Evolutionary conservation across 2,797 vertebrate species (phyloP).

Genomic region (Manis crassicaudata): DNA sequence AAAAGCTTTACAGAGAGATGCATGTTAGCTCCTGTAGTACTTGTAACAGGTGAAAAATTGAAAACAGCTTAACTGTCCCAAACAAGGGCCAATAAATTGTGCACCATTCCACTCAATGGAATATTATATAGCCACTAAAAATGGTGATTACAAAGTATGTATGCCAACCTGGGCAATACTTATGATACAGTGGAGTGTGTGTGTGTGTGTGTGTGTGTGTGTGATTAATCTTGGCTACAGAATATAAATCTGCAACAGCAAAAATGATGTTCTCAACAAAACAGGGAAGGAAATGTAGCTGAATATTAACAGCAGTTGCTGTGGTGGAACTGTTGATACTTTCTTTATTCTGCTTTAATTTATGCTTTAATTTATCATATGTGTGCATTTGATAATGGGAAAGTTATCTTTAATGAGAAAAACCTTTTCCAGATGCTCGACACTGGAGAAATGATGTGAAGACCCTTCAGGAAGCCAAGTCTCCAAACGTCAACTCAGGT

Average conservation of each 20-base stretch:
- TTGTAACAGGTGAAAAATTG: not conserved
- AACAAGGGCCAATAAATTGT: not conserved
- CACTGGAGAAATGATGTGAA: not conserved
- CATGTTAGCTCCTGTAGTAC: not conserved
- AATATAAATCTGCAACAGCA: not conserved
- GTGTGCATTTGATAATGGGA: not conserved
- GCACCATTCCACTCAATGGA: not conserved
- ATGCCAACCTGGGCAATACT: no score
- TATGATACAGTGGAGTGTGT: accelerated
- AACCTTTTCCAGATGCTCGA: not conserved
- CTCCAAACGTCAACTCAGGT: not conserved
- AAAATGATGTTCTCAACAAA: not conserved
- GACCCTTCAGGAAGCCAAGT: no score
- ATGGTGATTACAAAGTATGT: not conserved
- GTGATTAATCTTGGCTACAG: not conserved
- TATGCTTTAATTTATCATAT: no score
- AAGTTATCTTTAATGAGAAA: not conserved
- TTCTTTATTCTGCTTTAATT: not conserved
- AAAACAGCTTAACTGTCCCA: not conserved
- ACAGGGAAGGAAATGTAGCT: not conserved
- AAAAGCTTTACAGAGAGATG: slow-evolving; percentile 1
- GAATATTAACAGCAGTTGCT: not conserved
- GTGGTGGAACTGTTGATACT: accelerated
- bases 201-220: accelerated
- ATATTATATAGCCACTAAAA: not conserved